Evolutionary conservation across 2,888 invertebrate genomes (phyloP).

Genomic region (Anoncus sp.): DNA sequence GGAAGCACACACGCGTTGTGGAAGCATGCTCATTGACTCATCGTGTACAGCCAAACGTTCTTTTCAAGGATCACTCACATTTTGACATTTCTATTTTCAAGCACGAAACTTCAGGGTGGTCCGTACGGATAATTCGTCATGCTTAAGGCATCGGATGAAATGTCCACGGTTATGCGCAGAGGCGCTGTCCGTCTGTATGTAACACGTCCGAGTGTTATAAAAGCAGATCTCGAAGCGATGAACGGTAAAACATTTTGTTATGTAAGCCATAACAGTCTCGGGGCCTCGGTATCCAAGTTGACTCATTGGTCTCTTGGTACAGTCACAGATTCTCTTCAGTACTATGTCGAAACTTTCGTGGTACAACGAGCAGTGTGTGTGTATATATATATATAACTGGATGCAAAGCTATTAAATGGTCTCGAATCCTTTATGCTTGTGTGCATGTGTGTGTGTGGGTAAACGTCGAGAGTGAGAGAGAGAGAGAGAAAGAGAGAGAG

Average conservation of each 20-base stretch:
- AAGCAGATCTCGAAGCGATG: slow-evolving; percentile 2
- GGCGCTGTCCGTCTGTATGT: not conserved
- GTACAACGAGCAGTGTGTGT: slow-evolving; percentile 8
- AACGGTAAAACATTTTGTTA: slow-evolving; percentile 22
- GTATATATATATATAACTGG: slow-evolving; percentile 30
- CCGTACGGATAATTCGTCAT: slow-evolving; percentile 23
- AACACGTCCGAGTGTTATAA: slow-evolving; percentile 2
- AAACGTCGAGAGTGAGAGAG: slow-evolving; percentile 57
- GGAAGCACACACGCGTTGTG: not conserved
- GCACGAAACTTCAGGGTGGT: slow-evolving; percentile 19
- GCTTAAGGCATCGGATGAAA: slow-evolving; percentile 13
- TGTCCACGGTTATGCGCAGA: not conserved
- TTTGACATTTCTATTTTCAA: slow-evolving; percentile 42
- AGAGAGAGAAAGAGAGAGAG: too few species aligned
- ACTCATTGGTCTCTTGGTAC: slow-evolving; percentile 35
- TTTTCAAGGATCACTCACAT: slow-evolving; percentile 23
- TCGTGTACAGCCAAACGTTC: slow-evolving; percentile 34
- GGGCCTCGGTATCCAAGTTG: slow-evolving; percentile 22
- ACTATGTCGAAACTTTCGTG: slow-evolving; percentile 32
- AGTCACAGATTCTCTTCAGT: slow-evolving; percentile 14
- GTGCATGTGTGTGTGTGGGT: slow-evolving; percentile 17
- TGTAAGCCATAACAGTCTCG: slow-evolving; percentile 8
- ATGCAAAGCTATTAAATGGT: slow-evolving; percentile 29
- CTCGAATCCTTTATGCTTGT: slow-evolving; percentile 12
- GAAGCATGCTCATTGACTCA: slow-evolving; percentile 35